Percentiles rank a stretch among this genome's conserved stretches.
These are phyloP conservation scores for Pollicipes pollicipes DNA, from an alignment of 1,140 invertebrate genomes.

Conservation along the genomic window DNA sequence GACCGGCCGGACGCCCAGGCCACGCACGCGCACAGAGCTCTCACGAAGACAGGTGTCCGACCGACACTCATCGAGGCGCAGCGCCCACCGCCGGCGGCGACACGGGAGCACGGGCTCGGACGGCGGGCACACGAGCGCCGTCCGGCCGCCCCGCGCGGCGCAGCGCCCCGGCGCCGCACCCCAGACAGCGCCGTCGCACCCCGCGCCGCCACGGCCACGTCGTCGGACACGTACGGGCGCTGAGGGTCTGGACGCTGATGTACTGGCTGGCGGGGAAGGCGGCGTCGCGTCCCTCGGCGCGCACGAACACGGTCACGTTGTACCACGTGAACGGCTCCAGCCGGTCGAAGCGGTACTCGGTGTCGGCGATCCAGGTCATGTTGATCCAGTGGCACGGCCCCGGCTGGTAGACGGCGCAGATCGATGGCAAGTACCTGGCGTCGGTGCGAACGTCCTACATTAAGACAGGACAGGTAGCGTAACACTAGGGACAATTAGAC, in stretches of 20 bases:
- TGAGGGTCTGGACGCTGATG: conserved; percentile 21
- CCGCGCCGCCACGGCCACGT: conserved; percentile 35
- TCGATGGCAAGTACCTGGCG: background rate
- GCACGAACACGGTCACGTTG: conserved; percentile 56
- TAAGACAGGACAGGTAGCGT: background rate
- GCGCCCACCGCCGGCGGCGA: too few species aligned
- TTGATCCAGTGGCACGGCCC: conserved; percentile 12
- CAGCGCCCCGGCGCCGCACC: too few species aligned
- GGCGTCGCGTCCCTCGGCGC: conserved; percentile 25
- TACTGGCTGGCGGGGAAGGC: conserved; percentile 14
- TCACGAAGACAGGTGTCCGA: too few species aligned
- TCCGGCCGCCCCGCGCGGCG: too few species aligned
- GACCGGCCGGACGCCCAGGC: too few species aligned
- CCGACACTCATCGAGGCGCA: too few species aligned
- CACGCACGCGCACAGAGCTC: too few species aligned
- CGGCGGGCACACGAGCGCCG: too few species aligned
- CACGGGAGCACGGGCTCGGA: too few species aligned
- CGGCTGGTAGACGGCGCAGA: background rate
- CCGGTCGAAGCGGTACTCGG: conserved; percentile 36
- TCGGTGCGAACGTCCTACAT: background rate
- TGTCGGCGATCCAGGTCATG: conserved; percentile 31
- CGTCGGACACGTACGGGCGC: conserved; percentile 31
- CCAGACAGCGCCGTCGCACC: too few species aligned
- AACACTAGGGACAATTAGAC: background rate
- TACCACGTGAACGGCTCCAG: conserved; percentile 50